phyloP scores from a whole-genome alignment of 2,888 invertebrate species.

The Terebella lapidaria region DNA sequence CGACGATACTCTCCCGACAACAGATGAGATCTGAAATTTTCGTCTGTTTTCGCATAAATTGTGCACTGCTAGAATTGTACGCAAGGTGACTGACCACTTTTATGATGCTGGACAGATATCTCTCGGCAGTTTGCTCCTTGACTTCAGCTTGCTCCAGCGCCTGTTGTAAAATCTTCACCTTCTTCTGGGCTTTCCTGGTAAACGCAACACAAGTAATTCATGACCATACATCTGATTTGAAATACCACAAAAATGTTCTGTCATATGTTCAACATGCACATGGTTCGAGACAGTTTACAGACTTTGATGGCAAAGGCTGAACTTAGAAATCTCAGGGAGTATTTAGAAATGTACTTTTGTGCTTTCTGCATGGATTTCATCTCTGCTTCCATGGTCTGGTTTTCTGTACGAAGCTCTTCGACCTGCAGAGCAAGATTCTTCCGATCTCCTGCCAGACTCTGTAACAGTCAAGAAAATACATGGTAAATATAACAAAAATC shows the following conservation, averaged over 20 bases:
- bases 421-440: background rate
- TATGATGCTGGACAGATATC: constrained; percentile 41
- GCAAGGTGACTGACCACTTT: constrained; percentile 37
- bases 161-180: constrained; percentile 36
- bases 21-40: too few relatives aligned
- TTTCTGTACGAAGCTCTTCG: background rate
- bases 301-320: too few relatives aligned
- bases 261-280: too few relatives aligned
- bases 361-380: background rate
- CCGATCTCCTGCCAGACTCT: background rate
- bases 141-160: constrained; percentile 42
- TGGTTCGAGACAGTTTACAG: too few relatives aligned
- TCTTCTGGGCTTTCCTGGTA: constrained; percentile 40
- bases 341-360: constrained; percentile 28
- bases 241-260: too few relatives aligned
- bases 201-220: too few relatives aligned
- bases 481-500: too few relatives aligned
- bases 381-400: constrained; percentile 6
- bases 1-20: too few relatives aligned
- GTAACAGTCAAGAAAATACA: background rate
- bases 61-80: too few relatives aligned
- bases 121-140: constrained; percentile 41
- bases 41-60: too few relatives aligned
- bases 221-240: too few relatives aligned
- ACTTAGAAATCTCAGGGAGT: too few relatives aligned